These are phyloP conservation scores for Tylochromis polylepis DNA, from an alignment of 2,113 vertebrate species.

Conservation along the genomic window DNA sequence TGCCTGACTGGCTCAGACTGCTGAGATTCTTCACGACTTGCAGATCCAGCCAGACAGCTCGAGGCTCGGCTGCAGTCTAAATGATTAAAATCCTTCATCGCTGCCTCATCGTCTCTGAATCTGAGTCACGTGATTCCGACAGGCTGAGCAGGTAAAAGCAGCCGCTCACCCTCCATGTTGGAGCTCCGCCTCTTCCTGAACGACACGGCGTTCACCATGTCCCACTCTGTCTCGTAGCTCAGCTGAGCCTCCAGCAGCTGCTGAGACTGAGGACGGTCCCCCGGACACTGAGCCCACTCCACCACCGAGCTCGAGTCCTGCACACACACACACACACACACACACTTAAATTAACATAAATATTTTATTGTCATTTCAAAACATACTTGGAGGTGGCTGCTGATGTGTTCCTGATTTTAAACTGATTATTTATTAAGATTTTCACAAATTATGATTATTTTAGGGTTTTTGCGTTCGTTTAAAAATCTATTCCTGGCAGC, in stretches of 20 bases:
- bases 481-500: background rate
- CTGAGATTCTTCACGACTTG: background rate
- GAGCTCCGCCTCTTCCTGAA: conserved; percentile 84
- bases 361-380: too few species aligned
- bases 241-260: conserved; percentile 76
- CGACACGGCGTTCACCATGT: conserved; percentile 90
- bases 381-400: too few species aligned
- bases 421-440: too few species aligned
- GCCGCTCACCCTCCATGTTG: conserved; percentile 78
- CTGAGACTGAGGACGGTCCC: conserved; percentile 67
- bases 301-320: conserved; percentile 97
- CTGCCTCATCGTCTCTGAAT: background rate
- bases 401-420: too few species aligned
- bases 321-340: background rate
- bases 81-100: background rate
- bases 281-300: conserved; percentile 83
- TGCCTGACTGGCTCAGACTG: background rate
- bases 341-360: background rate
- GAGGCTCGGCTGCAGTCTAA: background rate
- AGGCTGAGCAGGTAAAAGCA: background rate
- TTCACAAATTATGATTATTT: too few species aligned
- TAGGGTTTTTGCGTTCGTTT: background rate
- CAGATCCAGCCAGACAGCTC: background rate
- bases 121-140: background rate
- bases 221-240: conserved; percentile 96